Base-by-base conservation (phyloP, 1,140 invertebrate genomes). In the Drosophila seguyi region DNA sequence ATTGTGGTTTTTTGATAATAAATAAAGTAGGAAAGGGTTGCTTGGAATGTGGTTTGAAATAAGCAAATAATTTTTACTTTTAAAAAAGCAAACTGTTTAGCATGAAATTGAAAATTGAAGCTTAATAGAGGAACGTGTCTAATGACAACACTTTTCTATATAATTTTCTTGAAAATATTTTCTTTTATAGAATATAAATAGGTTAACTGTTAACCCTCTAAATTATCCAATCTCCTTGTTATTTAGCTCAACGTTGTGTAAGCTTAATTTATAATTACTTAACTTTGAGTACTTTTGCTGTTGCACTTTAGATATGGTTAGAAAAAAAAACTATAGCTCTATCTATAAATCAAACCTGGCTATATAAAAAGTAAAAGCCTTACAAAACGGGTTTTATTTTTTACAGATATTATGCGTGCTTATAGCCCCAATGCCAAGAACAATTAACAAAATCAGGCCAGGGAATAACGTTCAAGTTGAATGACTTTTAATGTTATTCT, bases 381-480 rank as follows among this genome's bases (percentile, higher is more conserved):
- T 25, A 4, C 52, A 36, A 65, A 57, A 48, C 36, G 1, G 57
- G 13, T 59, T 57, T 27, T 13, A 57, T 47, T 59, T 56, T 22
- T 47, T n/a, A 44, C 42, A 59, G 25, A 45, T 60, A 42, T 73
- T 45, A 67, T 52, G 48, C 55, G 42, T 61, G 52, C 18, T 20
- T 53, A 36, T 53, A 22, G 42, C 59, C 47, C 45, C 47, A 75
- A 63, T 62, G 45, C 59, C 25, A 39, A 61, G 44, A 82, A 79
- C 68, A 65, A 68, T 83, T 63, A 83, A 62, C 52, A 59, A 57
- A 85, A 80, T 18, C 61, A 45, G 81, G 76, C 68, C 81, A 67
- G 38, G 58, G 45, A 66, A 27, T 56, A 58, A 56, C 69, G 83
- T 87, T 86, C 44, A 72, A 85, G 83, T 87, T 86, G 83, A 86